Base-by-base conservation (phyloP, 2,888 invertebrate genomes). In the Pilophorus perplexus region DNA sequence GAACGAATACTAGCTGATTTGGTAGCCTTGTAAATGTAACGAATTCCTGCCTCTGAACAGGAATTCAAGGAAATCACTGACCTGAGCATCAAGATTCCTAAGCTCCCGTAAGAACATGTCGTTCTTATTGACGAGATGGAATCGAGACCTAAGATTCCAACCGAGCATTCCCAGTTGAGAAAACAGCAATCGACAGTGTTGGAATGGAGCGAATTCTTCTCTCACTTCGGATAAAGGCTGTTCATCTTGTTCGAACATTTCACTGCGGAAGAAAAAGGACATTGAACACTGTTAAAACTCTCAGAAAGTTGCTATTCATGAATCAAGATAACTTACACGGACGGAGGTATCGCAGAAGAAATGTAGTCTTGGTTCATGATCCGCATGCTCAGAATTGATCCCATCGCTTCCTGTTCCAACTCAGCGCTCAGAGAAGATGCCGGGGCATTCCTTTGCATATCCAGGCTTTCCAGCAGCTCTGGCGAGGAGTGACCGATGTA, bases 401-500 rank as follows among this genome's bases (percentile, higher is more conserved):
- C 89, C 67, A 94, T 93, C 12, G 90, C 86, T 76, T 90, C 90
- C 69, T 88, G 88, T 78, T 96, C 94, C 1, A 88, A 80, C 69
- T 88, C 87, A 18, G 84, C 79, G 62, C 87, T 85, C 70, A 93
- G 80, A 0, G 89, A 88, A 8, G 76, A 74, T 28, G 88, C 86
- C 1, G 93, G 89, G 68, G 87, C 85, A 78, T 94, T 93, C 69
- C 94, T 79, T 44, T 88, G 84, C 27, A 83, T 82, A 28, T 87
- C 87, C 66, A 81, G 78, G 59, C 79, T 80, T 67, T 85, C 81
- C 48, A 87, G 79, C 75, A 93, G 91, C 77, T 97, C 96, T 0
- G 95, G 90, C 73, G 94, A 95, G 1, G 93, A 91, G 77, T 90
- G 85, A 0, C 93, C 93, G 74, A 97, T 87, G 79, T 94, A 95